Base-by-base conservation (phyloP, 2,888 invertebrate species). In the Ditylenchus weischeri region DNA sequence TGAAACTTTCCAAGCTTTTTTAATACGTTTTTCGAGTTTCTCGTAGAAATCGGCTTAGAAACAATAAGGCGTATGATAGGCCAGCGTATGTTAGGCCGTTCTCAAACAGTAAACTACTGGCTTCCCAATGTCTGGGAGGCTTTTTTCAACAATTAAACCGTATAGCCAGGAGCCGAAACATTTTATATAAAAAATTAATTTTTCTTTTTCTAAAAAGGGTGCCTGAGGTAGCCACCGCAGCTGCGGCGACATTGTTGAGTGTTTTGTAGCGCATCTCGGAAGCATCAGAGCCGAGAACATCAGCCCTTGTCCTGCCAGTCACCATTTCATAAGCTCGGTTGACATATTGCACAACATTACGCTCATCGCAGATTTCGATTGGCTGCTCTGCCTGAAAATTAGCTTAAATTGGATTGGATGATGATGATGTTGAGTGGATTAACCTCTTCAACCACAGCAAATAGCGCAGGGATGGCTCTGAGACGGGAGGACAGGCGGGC, bases 321-420 rank as follows among this genome's bases (percentile, higher is more conserved):
- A 84, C 69, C 36, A 81, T 75, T 76, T 86, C 86, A 76, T 84
- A 85, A 6, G 84, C 84, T 15, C 83, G 82, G 72, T 86, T 86
- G 63, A 86, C 85, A 79, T 84, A 86, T 83, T 86, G 83, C 61
- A 84, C 79, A 15, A 79, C 69, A 62, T 78, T 75, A 35, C 71
- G 66, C 61, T 81, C 80, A 71, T 82, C 81, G 71, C 79, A 80
- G 65, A 82, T 81, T 70, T 81, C 79, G 54, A 81, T 74, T 21
- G 81, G 81, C 70, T 81, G 81, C 58, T 81, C 80, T 15, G 81
- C 76, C 76, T 77, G 69, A 19, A 78, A 72, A 13, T 43, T 3
- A 13, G 43, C 43, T 43, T 8, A 15, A 43, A 43, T 3, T 43
- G 43, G 15, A 43, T 43, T 43, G 43, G 15, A 43, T 43, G 3